Evolutionary conservation across 2,113 vertebrate genomes (phyloP).

Genomic region (Taurulus bubalis): DNA sequence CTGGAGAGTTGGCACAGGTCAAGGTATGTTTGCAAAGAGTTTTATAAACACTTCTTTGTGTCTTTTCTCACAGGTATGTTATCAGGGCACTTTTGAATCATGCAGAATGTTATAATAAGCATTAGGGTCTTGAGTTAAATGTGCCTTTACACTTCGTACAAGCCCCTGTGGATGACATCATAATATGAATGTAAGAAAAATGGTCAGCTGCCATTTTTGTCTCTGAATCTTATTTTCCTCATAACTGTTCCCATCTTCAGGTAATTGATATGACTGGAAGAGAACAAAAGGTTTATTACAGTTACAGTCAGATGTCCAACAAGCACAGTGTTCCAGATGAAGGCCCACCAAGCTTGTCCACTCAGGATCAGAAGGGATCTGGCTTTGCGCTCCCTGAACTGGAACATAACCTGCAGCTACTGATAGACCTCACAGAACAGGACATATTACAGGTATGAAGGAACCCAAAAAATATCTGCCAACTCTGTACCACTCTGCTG

Average conservation of each 20-base stretch:
- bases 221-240: not conserved
- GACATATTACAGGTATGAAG: slow-evolving; percentile 91
- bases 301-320: slow-evolving; percentile 97
- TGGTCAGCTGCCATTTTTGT: not conserved
- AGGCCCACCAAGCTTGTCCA: slow-evolving; percentile 78
- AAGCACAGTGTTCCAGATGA: slow-evolving; percentile 95
- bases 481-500: not conserved
- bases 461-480: not conserved
- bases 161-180: not conserved
- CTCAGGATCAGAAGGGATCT: slow-evolving; percentile 87
- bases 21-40: slow-evolving; percentile 82
- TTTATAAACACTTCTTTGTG: not conserved
- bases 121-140: not conserved
- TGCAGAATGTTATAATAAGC: not conserved
- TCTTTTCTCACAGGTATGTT: not conserved
- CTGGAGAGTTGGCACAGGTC: slow-evolving; percentile 94
- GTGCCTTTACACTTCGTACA: not conserved
- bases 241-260: slow-evolving; percentile 71
- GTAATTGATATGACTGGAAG: slow-evolving; percentile 99
- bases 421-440: slow-evolving; percentile 97
- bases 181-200: not conserved
- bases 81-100: not conserved
- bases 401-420: slow-evolving; percentile 96
- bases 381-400: slow-evolving; percentile 93
- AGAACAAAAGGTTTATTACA: slow-evolving; percentile 97